Percentiles rank a stretch among this genome's conserved stretches.
These are phyloP conservation scores for Andricus grossulariae DNA, from an alignment of 1,140 invertebrate species.

Conservation along the genomic window DNA sequence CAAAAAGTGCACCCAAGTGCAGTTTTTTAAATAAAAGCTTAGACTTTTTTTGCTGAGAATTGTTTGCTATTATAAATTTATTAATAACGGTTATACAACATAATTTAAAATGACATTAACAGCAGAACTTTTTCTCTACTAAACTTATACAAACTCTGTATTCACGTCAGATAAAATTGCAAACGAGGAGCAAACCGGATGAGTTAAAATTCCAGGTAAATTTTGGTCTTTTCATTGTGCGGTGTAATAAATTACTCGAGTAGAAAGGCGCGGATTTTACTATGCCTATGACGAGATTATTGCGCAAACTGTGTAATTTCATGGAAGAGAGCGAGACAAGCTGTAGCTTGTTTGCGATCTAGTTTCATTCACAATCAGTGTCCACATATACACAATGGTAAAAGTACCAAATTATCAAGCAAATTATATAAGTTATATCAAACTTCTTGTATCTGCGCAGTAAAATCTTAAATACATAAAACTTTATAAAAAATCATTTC, in stretches of 20 bases:
- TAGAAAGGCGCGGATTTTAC: constrained; percentile 16
- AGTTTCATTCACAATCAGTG: not conserved
- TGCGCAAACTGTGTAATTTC: constrained; percentile 18
- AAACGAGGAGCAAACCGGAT: not conserved
- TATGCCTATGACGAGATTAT: constrained; percentile 11
- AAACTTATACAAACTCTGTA: too few relatives aligned
- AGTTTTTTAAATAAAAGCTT: too few relatives aligned
- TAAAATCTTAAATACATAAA: too few relatives aligned
- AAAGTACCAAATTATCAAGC: not conserved
- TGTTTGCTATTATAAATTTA: too few relatives aligned
- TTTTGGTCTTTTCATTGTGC: not conserved
- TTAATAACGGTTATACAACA: too few relatives aligned
- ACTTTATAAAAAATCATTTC: too few relatives aligned
- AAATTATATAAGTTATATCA: not conserved
- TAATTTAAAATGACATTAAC: too few relatives aligned
- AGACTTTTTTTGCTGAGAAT: too few relatives aligned
- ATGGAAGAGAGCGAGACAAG: not conserved
- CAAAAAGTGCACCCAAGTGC: too few relatives aligned
- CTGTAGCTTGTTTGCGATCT: not conserved
- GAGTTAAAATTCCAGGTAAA: not conserved
- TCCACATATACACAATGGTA: not conserved
- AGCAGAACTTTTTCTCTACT: too few relatives aligned
- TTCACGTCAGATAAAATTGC: too few relatives aligned
- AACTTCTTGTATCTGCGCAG: not conserved
- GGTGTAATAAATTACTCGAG: not conserved